Percentiles rank a stretch among this genome's conserved stretches.
These are phyloP conservation scores for Mesorhabditis spiculigera DNA, from an alignment of 2,888 invertebrate genomes.

Conservation along the genomic window DNA sequence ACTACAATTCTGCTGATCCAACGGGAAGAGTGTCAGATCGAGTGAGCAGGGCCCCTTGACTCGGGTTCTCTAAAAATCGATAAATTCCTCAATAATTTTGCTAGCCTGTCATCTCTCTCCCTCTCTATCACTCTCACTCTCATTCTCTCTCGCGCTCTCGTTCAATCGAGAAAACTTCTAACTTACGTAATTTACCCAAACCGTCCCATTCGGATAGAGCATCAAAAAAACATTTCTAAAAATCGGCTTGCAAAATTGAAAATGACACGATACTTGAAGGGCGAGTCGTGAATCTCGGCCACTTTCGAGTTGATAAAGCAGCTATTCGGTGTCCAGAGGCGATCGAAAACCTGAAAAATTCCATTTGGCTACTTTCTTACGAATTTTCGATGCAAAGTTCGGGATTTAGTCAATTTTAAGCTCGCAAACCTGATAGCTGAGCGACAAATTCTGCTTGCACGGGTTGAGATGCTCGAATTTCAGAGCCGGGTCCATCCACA, in stretches of 20 bases:
- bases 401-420: neutral
- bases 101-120: too few relatives aligned
- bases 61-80: conserved; percentile 46
- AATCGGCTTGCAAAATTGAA: conserved; percentile 14
- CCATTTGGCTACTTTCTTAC: neutral
- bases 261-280: conserved; percentile 46
- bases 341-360: conserved; percentile 30
- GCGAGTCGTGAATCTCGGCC: conserved; percentile 56
- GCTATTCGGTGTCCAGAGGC: conserved; percentile 49
- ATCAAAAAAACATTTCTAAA: conserved; percentile 53
- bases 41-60: conserved; percentile 57
- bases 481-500: conserved; percentile 54
- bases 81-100: neutral
- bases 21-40: conserved; percentile 50
- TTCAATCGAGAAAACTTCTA: neutral
- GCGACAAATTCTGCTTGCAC: conserved; percentile 56
- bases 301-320: conserved; percentile 56
- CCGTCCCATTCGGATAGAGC: conserved; percentile 53
- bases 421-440: conserved; percentile 50
- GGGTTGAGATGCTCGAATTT: conserved; percentile 54
- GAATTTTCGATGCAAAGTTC: neutral
- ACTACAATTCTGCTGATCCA: conserved; percentile 54
- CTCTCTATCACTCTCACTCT: too few relatives aligned
- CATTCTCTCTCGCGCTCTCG: too few relatives aligned
- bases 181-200: conserved; percentile 57